These are phyloP conservation scores for Pseudotriccus pelzelni DNA, from an alignment of 2,797 vertebrate species.

Conservation along the genomic window DNA sequence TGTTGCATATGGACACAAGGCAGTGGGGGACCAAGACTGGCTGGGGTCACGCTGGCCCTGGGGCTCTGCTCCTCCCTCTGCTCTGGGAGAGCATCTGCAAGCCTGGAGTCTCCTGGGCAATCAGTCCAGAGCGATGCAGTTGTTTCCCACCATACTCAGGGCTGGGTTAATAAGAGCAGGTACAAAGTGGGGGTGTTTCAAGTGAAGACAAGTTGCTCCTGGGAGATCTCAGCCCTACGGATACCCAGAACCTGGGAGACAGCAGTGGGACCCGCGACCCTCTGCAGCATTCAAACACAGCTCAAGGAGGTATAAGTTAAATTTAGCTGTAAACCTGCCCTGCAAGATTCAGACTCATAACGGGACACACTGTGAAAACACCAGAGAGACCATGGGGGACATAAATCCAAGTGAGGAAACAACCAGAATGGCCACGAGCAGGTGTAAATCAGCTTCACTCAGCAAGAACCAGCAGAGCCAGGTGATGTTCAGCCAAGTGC, in stretches of 20 bases:
- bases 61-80: neutral
- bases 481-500: neutral
- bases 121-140: too few species aligned
- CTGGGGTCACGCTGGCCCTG: neutral
- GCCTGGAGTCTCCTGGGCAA: neutral
- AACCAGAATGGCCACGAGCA: fast-evolving
- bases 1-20: neutral
- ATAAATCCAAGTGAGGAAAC: too few species aligned
- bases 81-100: neutral
- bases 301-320: neutral
- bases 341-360: neutral
- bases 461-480: neutral
- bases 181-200: neutral
- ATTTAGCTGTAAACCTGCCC: neutral
- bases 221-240: neutral
- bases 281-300: neutral
- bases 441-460: neutral
- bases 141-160: neutral
- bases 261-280: neutral
- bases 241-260: fast-evolving
- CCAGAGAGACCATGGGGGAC: fast-evolving
- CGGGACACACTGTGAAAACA: neutral
- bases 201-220: neutral
- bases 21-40: too few species aligned
- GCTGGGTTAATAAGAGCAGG: too few species aligned